Conservation (phyloP, 2,797 vertebrate genomes). For the Carcharodon carcharias region DNA sequence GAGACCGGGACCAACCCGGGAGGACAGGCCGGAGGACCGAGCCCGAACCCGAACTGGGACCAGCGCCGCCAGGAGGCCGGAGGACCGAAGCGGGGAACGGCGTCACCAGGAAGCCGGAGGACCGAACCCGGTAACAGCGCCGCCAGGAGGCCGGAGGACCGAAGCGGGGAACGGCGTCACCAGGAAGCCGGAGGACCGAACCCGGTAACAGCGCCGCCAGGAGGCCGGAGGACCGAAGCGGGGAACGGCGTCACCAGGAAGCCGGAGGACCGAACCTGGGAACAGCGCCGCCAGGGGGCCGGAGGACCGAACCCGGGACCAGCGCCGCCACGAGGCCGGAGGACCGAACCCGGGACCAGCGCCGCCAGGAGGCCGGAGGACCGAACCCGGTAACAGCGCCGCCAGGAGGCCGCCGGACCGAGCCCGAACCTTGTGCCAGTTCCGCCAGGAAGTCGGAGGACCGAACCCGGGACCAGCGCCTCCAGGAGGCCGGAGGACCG, state of each 20-base stretch:
- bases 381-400: too few relatives aligned
- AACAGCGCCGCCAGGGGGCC: neutral
- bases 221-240: neutral
- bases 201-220: neutral
- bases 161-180: neutral
- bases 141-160: too few relatives aligned
- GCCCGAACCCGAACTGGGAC: rapidly evolving
- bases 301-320: too few relatives aligned
- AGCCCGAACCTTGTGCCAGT: too few relatives aligned
- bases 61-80: neutral
- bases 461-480: too few relatives aligned
- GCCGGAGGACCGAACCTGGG: neutral
- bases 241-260: neutral
- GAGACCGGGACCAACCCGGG: too few relatives aligned
- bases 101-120: neutral
- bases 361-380: too few relatives aligned
- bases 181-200: neutral
- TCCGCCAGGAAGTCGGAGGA: too few relatives aligned
- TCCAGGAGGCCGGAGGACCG: too few relatives aligned
- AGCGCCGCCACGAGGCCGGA: too few relatives aligned
- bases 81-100: neutral
- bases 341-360: too few relatives aligned
- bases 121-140: neutral
- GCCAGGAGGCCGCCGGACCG: too few relatives aligned
- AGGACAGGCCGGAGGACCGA: neutral